Conservation (phyloP, 2,113 vertebrate genomes). For the Prionailurus viverrinus region DNA sequence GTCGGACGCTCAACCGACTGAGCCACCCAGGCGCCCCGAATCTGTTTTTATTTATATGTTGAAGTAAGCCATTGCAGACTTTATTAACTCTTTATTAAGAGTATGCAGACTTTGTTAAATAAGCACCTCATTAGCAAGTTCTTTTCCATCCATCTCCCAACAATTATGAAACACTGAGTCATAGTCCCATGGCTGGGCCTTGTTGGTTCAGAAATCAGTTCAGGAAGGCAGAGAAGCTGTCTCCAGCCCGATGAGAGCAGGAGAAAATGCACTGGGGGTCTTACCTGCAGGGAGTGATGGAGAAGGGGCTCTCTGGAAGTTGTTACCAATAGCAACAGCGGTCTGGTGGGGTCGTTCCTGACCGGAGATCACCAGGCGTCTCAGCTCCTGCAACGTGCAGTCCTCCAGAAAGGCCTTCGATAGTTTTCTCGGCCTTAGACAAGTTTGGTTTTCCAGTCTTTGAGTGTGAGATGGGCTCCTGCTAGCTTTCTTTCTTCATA, state of each 20-base stretch:
- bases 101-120: background rate
- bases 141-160: background rate
- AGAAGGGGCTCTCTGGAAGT: too few relatives aligned
- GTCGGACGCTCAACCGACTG: too few relatives aligned
- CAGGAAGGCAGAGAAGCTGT: background rate
- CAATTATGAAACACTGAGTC: background rate
- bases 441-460: background rate
- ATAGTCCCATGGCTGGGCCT: background rate
- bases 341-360: background rate
- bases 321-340: background rate
- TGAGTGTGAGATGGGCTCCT: background rate
- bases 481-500: background rate
- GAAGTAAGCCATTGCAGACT: conserved; percentile 10
- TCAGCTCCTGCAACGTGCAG: too few relatives aligned
- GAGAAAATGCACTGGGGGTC: background rate
- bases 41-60: conserved; percentile 32
- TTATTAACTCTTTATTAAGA: background rate
- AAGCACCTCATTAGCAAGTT: background rate
- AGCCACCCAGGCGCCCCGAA: too few relatives aligned
- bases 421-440: background rate
- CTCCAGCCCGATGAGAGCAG: background rate
- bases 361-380: background rate
- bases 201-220: background rate
- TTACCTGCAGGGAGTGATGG: background rate
- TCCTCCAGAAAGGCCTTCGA: background rate